Percentiles rank a stretch among this genome's conserved stretches.
Conservation (phyloP, 1,140 invertebrate genomes). For the Manduca sexta region DNA sequence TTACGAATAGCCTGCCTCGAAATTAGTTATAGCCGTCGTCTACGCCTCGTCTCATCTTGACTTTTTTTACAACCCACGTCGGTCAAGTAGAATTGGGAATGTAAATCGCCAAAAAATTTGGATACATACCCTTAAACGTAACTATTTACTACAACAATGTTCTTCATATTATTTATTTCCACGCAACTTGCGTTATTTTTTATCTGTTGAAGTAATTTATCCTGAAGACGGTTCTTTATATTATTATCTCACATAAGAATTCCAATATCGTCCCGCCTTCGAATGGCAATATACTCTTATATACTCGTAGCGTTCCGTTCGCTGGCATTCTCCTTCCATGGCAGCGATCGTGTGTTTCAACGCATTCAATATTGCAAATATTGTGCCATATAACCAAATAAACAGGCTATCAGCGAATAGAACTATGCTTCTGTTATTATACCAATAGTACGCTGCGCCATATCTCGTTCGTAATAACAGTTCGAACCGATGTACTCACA, state of each 20-base stretch:
- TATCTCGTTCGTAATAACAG: not conserved
- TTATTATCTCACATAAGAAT: slow-evolving; percentile 38
- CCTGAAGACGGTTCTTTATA: slow-evolving; percentile 2
- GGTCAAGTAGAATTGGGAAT: no score
- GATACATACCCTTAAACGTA: no score
- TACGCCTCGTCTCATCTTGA: no score
- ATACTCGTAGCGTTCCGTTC: slow-evolving; percentile 37
- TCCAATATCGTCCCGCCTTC: slow-evolving; percentile 45
- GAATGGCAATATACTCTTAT: slow-evolving; percentile 47
- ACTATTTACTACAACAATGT: no score
- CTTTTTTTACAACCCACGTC: no score
- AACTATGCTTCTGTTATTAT: no score
- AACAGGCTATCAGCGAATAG: no score
- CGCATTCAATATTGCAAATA: slow-evolving; percentile 51
- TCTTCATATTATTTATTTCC: not conserved
- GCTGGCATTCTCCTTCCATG: slow-evolving; percentile 48
- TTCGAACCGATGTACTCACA: no score
- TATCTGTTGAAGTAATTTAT: not conserved
- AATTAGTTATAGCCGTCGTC: no score
- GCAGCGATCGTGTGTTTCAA: slow-evolving; percentile 31
- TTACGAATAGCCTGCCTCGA: no score
- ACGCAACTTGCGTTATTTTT: not conserved
- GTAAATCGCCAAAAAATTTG: no score
- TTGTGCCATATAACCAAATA: slow-evolving; percentile 38
- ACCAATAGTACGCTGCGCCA: no score